Evolutionary conservation across 2,888 invertebrate genomes (phyloP).

Genomic region (Mesorhabditis spiculigera): DNA sequence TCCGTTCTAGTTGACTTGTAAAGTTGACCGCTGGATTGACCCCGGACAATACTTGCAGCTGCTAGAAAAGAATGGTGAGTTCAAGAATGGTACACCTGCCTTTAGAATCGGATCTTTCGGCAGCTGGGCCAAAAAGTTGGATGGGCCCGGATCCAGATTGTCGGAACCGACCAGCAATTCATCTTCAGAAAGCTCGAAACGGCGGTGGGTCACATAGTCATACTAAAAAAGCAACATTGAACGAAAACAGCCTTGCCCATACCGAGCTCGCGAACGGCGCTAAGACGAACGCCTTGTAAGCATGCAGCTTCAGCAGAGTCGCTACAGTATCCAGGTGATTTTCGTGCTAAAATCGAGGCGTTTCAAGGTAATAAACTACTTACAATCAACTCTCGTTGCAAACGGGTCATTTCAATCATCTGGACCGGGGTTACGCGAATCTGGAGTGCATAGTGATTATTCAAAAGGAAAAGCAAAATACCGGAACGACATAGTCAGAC

Average conservation of each 20-base stretch:
- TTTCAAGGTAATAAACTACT: neutral
- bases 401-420: neutral
- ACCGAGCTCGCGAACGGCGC: slow-evolving; percentile 6
- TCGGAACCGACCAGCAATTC: neutral
- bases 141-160: neutral
- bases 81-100: no score
- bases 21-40: neutral
- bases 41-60: neutral
- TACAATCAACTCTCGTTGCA: neutral
- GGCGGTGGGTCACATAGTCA: neutral
- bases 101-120: no score
- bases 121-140: neutral
- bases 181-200: neutral
- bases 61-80: neutral
- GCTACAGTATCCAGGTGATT: neutral
- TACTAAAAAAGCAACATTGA: neutral
- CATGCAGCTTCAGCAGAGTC: slow-evolving; percentile 1
- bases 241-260: neutral
- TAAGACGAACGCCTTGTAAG: neutral
- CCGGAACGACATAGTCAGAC: neutral
- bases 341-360: neutral
- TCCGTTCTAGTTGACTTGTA: neutral
- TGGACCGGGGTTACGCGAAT: neutral
- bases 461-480: neutral
- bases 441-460: neutral